A percentile compares a stretch with the other conserved stretches of the same genome.
These are phyloP conservation scores for Polymixis lichenea DNA, from an alignment of 2,888 invertebrate genomes.

Conservation along the genomic window DNA sequence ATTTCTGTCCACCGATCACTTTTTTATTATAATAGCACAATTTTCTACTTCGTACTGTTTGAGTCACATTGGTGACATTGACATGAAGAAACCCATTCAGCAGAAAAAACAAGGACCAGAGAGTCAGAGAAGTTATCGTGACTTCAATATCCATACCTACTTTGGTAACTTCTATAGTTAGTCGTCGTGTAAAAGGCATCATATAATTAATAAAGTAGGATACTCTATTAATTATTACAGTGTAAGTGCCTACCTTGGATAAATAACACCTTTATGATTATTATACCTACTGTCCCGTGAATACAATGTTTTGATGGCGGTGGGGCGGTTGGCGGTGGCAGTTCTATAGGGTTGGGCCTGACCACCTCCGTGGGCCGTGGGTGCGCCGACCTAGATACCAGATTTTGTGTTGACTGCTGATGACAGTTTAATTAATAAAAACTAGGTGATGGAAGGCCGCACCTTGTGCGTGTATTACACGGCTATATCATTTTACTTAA, in stretches of 20 bases:
- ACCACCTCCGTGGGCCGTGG: constrained; percentile 59
- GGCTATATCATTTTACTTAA: constrained; percentile 25
- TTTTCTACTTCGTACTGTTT: background rate
- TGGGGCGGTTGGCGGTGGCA: constrained; percentile 34
- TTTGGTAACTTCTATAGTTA: background rate
- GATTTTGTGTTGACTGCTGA: constrained; percentile 72
- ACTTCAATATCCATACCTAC: background rate
- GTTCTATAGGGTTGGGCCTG: constrained; percentile 61
- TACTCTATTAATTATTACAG: constrained; percentile 18
- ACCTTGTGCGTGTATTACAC: constrained; percentile 57
- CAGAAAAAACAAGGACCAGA: background rate
- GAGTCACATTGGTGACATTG: background rate
- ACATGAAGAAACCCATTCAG: background rate
- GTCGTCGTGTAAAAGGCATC: background rate
- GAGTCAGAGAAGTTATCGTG: background rate
- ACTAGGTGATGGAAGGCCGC: constrained; percentile 63
- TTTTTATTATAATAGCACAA: background rate
- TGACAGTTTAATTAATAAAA: constrained; percentile 77
- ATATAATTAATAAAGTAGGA: constrained; percentile 1
- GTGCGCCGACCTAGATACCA: constrained; percentile 82
- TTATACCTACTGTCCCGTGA: constrained; percentile 8
- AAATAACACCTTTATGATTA: constrained; percentile 28
- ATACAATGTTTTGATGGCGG: constrained; percentile 32
- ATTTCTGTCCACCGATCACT: background rate
- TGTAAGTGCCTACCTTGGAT: constrained; percentile 6